Percentiles rank a stretch among this genome's conserved stretches.
These are phyloP conservation scores for Caenorhabditis doughertyi DNA, from an alignment of 2,888 invertebrate species.

Conservation along the genomic window DNA sequence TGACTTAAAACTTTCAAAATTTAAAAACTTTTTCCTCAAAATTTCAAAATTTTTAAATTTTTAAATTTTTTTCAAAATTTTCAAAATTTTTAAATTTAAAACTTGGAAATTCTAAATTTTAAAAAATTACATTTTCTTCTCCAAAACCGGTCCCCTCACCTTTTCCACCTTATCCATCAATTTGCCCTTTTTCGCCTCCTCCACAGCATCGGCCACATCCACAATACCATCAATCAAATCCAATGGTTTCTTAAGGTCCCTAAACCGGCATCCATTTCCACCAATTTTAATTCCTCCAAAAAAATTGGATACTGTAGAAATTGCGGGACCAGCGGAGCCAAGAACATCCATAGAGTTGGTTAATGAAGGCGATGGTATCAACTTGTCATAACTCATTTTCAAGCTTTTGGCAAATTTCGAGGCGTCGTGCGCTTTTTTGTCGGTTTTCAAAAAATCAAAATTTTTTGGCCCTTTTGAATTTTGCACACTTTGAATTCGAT, in stretches of 20 bases:
- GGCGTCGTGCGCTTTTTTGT: neutral
- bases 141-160: too few relatives aligned
- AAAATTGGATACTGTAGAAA: neutral
- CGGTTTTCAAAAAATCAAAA: neutral
- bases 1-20: too few relatives aligned
- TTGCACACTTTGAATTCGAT: neutral
- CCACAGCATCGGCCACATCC: neutral
- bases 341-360: neutral
- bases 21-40: too few relatives aligned
- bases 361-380: neutral
- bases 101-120: too few relatives aligned
- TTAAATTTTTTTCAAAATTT: too few relatives aligned
- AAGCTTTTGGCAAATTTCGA: neutral
- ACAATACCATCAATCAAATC: neutral
- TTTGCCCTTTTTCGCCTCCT: conserved; percentile 1
- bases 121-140: too few relatives aligned
- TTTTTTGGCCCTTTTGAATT: neutral
- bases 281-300: neutral
- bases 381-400: neutral
- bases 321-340: neutral
- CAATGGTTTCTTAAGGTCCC: neutral
- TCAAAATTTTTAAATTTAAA: too few relatives aligned
- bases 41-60: too few relatives aligned
- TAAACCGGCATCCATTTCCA: neutral
- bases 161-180: neutral